A percentile compares a stretch with the other conserved stretches of the same genome.
phyloP scores from a whole-genome alignment of 2,888 invertebrate species.

The Aphidius colemani region DNA sequence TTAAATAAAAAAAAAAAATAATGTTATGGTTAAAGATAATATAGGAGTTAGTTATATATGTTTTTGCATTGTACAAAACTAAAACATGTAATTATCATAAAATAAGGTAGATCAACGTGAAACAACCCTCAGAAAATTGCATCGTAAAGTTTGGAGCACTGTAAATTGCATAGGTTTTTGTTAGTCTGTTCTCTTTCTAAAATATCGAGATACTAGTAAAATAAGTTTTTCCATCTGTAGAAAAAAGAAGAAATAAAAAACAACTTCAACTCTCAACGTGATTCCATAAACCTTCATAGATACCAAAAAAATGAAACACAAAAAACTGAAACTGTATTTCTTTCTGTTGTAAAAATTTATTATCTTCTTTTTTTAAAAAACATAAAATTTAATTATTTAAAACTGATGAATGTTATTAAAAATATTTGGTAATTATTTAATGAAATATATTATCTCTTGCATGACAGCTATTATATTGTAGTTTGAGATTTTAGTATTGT shows the following conservation, averaged over 20 bases:
- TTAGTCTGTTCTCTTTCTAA: not conserved
- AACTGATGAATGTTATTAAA: too few relatives aligned
- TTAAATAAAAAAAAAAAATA: too few relatives aligned
- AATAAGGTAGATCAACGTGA: slow-evolving; percentile 34
- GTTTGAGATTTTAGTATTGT: too few relatives aligned
- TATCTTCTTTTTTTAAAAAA: too few relatives aligned
- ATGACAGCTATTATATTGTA: too few relatives aligned
- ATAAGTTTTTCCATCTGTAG: slow-evolving; percentile 11
- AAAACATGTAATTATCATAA: slow-evolving; percentile 36
- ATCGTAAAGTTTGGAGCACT: slow-evolving; percentile 28
- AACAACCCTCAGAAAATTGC: slow-evolving; percentile 32
- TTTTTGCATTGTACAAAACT: not conserved
- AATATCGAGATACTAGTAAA: not conserved
- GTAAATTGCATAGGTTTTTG: slow-evolving; percentile 24
- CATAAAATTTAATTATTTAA: too few relatives aligned
- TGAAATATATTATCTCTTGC: too few relatives aligned
- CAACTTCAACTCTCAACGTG: not conserved
- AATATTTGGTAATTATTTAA: too few relatives aligned
- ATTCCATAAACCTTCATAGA: too few relatives aligned
- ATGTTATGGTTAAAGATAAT: not conserved
- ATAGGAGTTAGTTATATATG: not conserved
- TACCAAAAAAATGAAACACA: too few relatives aligned
- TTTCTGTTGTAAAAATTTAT: too few relatives aligned
- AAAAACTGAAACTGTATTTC: too few relatives aligned
- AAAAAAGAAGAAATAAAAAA: not conserved